These are phyloP conservation scores for Anguilla rostrata DNA, from an alignment of 2,113 vertebrate genomes.

Conservation along the genomic window DNA sequence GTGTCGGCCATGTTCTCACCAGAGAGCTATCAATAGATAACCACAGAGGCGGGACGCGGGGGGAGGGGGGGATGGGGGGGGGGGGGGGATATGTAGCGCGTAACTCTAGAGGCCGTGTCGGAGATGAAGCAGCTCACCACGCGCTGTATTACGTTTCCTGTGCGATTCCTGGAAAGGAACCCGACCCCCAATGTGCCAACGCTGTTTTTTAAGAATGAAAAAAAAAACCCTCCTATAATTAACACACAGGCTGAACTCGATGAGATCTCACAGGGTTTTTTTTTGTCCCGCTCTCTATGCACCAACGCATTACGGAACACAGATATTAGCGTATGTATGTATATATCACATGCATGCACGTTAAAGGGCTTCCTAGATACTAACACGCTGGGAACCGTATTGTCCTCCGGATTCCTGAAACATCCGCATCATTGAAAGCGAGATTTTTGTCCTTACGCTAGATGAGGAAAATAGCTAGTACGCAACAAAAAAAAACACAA, in stretches of 20 bases:
- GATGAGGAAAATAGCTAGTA: too few relatives aligned
- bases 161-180: slow-evolving; percentile 52
- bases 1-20: slow-evolving; percentile 28
- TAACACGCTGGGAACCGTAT: too few relatives aligned
- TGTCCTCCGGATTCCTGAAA: too few relatives aligned
- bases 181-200: slow-evolving; percentile 26
- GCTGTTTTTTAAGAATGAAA: slow-evolving; percentile 40
- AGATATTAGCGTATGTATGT: background rate
- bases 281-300: background rate
- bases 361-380: too few relatives aligned
- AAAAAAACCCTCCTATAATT: slow-evolving; percentile 55
- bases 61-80: background rate
- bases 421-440: too few relatives aligned
- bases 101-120: slow-evolving; percentile 41
- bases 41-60: background rate
- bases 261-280: background rate
- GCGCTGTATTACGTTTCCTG: slow-evolving; percentile 51
- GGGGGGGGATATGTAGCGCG: slow-evolving; percentile 11
- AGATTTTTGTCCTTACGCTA: too few relatives aligned
- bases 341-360: too few relatives aligned
- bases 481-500: too few relatives aligned
- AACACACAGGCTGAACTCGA: slow-evolving; percentile 34
- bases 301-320: slow-evolving; percentile 6
- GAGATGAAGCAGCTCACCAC: slow-evolving; percentile 16
- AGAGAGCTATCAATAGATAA: slow-evolving; percentile 45